phyloP scores from a whole-genome alignment of 2,113 vertebrate species.

The Micronycteris hirsuta region DNA sequence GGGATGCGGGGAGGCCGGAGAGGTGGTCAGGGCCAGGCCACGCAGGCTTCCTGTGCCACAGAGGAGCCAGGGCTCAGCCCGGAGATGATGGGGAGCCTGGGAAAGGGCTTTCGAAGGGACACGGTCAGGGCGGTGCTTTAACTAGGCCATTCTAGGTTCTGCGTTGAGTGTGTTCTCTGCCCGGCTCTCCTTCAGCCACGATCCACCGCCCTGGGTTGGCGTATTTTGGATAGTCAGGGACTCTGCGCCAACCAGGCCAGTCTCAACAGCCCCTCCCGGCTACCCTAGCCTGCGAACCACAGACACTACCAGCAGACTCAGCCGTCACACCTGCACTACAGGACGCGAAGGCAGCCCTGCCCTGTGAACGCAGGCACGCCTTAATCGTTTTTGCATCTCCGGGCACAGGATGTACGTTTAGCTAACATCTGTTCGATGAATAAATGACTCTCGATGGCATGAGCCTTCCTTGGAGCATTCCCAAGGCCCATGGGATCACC shows the following conservation, averaged over 20 bases:
- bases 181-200: neutral
- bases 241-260: neutral
- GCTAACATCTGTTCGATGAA: neutral
- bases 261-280: neutral
- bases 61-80: neutral
- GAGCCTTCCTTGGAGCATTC: neutral
- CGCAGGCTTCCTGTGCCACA: rapidly evolving
- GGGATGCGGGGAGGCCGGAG: rapidly evolving
- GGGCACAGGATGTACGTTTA: neutral
- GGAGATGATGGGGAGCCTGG: neutral
- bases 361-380: neutral
- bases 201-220: too few species aligned
- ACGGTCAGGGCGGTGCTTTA: neutral
- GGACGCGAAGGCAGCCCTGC: neutral
- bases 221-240: neutral
- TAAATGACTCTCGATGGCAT: neutral
- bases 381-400: neutral
- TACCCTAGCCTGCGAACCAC: neutral
- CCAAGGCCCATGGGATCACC: neutral
- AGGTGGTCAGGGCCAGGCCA: neutral
- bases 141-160: neutral
- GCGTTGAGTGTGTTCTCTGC: neutral
- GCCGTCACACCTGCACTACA: too few species aligned
- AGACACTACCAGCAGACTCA: neutral
- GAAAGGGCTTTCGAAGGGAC: neutral